Evolutionary conservation across 2,797 vertebrate species (phyloP), one percentile per base, ranked within the genome.

Genomic region (Propithecus perrieri): DNA sequence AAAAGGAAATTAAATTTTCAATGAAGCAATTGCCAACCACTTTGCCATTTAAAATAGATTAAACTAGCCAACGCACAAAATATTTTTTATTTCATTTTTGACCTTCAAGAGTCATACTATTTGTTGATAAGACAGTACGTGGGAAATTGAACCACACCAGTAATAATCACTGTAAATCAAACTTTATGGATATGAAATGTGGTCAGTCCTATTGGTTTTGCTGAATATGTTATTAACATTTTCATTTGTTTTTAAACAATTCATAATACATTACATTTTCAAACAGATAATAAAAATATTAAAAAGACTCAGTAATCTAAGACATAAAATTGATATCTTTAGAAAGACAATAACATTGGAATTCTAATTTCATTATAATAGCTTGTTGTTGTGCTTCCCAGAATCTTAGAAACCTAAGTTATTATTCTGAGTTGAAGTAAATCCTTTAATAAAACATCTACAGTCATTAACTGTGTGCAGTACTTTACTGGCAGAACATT

Each of bases 1-100:
- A 89, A 80, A 97, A 28, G 55, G 41, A 98, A 97, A 97, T 97
- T 95, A 96, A 97, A 97, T 95, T 92, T 97, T 88, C 59, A 86
- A 33, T 67, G 69, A 95, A 91, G 93, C 76, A 95, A 81, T 91
- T 72, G 59, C 24, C 78, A 94, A 87, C 59, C 50, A 87, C 41
- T 96, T 95, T 81, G 38, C 79, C 71, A 92, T 97, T 95, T 94
- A 88, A 91, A 57, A 79, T 43, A 83, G 24, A 80, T 83, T 92
- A 14, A 93, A 86, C 8, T 89, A 81, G 41, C 75, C 78, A 65
- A 88, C 85, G 38, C 22, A 83, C 50, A 86, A 93, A 96, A 92
- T 86, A 89, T 72, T 91, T 86, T 85, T 61, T 90, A 93, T 86
- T 84, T 93, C 71, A 94, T 91, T 95, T 97, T 94, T 95, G 74